Evolutionary conservation across 2,888 invertebrate genomes (phyloP).

Genomic region (Cabera pusaria): DNA sequence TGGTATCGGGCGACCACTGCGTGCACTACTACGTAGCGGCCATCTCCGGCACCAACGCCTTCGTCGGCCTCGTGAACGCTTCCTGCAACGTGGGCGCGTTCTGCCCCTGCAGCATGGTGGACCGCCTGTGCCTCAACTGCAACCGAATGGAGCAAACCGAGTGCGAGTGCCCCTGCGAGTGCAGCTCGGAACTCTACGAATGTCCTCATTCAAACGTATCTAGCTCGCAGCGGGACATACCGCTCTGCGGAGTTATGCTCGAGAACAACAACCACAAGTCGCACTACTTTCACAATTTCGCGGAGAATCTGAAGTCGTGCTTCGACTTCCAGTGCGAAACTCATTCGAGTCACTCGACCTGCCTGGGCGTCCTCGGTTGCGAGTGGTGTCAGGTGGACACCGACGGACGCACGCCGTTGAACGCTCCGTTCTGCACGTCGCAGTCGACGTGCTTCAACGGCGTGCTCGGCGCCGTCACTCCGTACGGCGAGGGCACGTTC

Average conservation of each 20-base stretch:
- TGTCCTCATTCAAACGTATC: conserved; percentile 61
- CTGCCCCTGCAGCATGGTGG: conserved; percentile 96
- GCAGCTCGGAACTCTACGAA: conserved; percentile 82
- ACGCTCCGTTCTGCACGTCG: conserved; percentile 90
- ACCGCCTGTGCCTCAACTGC: conserved; percentile 94
- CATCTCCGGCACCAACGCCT: conserved; percentile 93
- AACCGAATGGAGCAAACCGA: conserved; percentile 97
- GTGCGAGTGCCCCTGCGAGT: conserved; percentile 98
- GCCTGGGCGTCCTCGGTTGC: conserved; percentile 91
- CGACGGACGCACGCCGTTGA: conserved; percentile 87
- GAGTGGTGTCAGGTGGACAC: conserved; percentile 95
- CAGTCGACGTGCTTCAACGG: conserved; percentile 94
- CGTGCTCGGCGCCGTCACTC: conserved; percentile 91
- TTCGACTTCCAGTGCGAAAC: conserved; percentile 87
- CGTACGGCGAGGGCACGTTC: conserved; percentile 89
- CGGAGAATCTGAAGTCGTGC: conserved; percentile 85
- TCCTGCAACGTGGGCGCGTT: conserved; percentile 93
- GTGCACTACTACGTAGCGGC: conserved; percentile 92
- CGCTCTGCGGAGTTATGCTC: conserved; percentile 72
- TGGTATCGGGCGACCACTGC: conserved; percentile 94
- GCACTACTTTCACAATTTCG: conserved; percentile 75
- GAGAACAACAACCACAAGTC: conserved; percentile 77
- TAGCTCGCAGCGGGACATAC: conserved; percentile 56
- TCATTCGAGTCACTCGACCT: conserved; percentile 85
- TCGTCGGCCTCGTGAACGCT: conserved; percentile 94